phyloP scores from a whole-genome alignment of 2,888 invertebrate genomes.

The Julus scanicus region DNA sequence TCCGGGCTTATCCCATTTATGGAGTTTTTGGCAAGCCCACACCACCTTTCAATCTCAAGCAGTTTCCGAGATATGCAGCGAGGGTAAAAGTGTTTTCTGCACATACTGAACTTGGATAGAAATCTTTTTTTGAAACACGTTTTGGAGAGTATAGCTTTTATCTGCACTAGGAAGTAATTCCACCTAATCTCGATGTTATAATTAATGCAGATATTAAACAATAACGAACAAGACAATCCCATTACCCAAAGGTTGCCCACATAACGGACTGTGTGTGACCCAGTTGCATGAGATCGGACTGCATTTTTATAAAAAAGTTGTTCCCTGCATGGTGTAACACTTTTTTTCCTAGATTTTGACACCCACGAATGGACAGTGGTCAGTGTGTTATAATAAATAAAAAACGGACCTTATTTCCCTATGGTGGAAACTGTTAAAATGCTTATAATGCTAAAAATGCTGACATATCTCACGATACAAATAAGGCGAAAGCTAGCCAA shows the following conservation, averaged over 20 bases:
- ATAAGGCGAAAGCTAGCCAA: not conserved
- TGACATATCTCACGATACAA: not conserved
- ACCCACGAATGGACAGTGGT: not conserved
- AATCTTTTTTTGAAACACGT: not conserved
- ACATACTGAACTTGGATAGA: not conserved
- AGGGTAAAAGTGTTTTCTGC: not conserved
- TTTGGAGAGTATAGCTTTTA: not conserved
- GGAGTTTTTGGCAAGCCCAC: no score
- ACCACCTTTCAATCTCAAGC: not conserved
- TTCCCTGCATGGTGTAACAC: not conserved
- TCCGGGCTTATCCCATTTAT: no score
- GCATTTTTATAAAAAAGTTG: not conserved
- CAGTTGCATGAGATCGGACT: not conserved
- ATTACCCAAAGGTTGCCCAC: not conserved
- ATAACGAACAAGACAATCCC: constrained; percentile 36
- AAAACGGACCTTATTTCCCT: not conserved
- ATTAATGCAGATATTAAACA: constrained; percentile 42
- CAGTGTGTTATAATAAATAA: not conserved
- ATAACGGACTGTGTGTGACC: constrained; percentile 10
- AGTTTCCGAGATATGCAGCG: not conserved
- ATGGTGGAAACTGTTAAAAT: not conserved
- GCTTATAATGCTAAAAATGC: not conserved
- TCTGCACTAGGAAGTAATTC: constrained; percentile 39
- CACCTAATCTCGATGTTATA: constrained; percentile 5
- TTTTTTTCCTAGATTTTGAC: not conserved